Evolutionary conservation across 2,113 vertebrate species (phyloP), one percentile per base, ranked within the genome.

Genomic region (Pseudorectes ferrugineus): DNA sequence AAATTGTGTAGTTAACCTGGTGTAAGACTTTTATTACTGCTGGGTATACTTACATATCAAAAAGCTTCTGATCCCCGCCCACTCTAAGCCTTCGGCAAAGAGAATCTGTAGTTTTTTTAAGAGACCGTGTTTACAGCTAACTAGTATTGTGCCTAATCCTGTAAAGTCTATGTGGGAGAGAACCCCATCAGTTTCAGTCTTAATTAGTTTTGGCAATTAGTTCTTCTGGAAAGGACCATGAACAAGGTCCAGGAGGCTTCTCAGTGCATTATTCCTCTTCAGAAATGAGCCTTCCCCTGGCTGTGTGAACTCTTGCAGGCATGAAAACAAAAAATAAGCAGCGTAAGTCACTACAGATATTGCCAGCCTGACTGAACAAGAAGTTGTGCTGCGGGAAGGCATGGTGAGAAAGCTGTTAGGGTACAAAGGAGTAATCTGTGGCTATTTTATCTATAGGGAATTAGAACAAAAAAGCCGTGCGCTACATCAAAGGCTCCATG

Each of bases 21-120:
- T 92, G 91, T 93, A 97, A 96, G 91, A 92, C 93, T 97, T 97
- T 97, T 97, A 97, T 97, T 96, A 95, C 88, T 91, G 87, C 92
- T 68, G 40, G 96, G 88, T 96, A 95, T 96, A 93, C 93, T 97
- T 96, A 93, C 62, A 76, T 95, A 93, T 95, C 88, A 96, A 95
- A 95, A 95, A 96, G 80, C 81, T 96, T 94, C 92, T 94, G 93
- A 88, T 93, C 87, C 54, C 89, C 74, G 88, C 81, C 55, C 81
- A 80, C 74, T 80, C 85, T 70, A 93, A 96, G 88, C 79, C 93
- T 92, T 98, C 42, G 74, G 88, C 95, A 95, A 89, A 96, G 91
- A 93, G 81, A 95, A 97, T 96, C 77, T 83, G 54, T 93, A 96
- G 89, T 88, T 97, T 98, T 96, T 96, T 97, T 95, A 92, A 94